Percentiles rank a stretch among this genome's conserved stretches.
Conservation (phyloP, 2,888 invertebrate genomes). For the Rhingia rostrata region DNA sequence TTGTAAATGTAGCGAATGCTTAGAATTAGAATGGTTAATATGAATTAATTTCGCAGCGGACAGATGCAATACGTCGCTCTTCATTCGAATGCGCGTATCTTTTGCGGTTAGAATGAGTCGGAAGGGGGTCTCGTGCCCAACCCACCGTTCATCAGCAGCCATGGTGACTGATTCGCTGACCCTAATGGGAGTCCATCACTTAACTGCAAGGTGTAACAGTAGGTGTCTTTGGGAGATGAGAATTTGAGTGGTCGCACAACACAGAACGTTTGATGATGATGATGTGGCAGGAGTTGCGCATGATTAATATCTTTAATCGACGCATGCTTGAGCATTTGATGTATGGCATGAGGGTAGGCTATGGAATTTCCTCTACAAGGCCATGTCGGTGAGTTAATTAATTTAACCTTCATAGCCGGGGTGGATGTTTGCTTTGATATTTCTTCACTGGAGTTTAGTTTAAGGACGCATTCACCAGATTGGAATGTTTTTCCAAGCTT, state of each 20-base stretch:
- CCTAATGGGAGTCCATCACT: slow-evolving; percentile 56
- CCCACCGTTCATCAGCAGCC: neutral
- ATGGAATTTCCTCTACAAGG: slow-evolving; percentile 21
- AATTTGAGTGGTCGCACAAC: slow-evolving; percentile 52
- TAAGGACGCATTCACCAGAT: neutral
- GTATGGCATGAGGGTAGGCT: slow-evolving; percentile 18
- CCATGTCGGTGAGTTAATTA: slow-evolving; percentile 16
- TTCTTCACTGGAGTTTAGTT: no score
- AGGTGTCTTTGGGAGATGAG: slow-evolving; percentile 53
- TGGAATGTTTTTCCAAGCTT: neutral
- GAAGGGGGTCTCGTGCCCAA: slow-evolving; percentile 22
- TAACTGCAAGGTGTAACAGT: slow-evolving; percentile 60
- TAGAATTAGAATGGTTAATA: slow-evolving; percentile 68
- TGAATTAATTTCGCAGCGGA: slow-evolving; percentile 57
- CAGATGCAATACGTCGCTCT: slow-evolving; percentile 58
- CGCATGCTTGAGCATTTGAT: slow-evolving; percentile 50
- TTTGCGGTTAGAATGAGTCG: slow-evolving; percentile 18
- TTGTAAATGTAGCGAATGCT: slow-evolving; percentile 60
- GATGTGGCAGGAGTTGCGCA: slow-evolving; percentile 35
- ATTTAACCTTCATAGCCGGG: slow-evolving; percentile 18
- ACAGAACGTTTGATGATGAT: slow-evolving; percentile 33
- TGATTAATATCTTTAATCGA: slow-evolving; percentile 61
- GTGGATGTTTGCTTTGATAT: no score
- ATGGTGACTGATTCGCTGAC: slow-evolving; percentile 49
- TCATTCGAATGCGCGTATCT: slow-evolving; percentile 25